Evolutionary conservation across 2,113 vertebrate species (phyloP).

Genomic region (Tragelaphus strepsiceros): DNA sequence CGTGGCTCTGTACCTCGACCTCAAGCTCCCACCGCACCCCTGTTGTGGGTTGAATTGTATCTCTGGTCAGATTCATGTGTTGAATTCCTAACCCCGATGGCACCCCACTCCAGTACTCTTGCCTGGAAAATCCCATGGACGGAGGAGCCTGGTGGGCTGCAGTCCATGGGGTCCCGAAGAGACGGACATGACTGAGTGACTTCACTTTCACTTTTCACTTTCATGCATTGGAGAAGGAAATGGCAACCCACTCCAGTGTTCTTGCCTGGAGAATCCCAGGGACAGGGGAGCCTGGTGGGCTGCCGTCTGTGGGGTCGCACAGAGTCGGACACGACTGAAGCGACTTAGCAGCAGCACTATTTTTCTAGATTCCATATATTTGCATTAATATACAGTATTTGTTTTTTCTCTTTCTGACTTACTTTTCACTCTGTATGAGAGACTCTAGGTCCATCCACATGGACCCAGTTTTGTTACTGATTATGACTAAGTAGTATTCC

Average conservation of each 20-base stretch:
- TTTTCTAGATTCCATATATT: neutral
- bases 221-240: no score
- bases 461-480: neutral
- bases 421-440: neutral
- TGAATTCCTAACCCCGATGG: neutral
- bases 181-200: no score
- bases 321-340: no score
- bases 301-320: no score
- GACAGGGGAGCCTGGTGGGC: fast-evolving
- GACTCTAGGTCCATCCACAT: neutral
- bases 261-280: no score
- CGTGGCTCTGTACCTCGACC: neutral
- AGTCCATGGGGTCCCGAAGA: no score
- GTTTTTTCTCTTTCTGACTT: neutral
- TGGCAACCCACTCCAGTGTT: no score
- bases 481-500: neutral
- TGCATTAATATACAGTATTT: neutral
- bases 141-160: no score
- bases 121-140: no score
- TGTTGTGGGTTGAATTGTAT: neutral
- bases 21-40: neutral
- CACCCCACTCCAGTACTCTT: no score
- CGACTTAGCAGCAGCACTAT: neutral
- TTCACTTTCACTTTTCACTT: no score
- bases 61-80: neutral